phyloP scores from a whole-genome alignment of 1,140 invertebrate genomes.

The Brachionus plicatilis region DNA sequence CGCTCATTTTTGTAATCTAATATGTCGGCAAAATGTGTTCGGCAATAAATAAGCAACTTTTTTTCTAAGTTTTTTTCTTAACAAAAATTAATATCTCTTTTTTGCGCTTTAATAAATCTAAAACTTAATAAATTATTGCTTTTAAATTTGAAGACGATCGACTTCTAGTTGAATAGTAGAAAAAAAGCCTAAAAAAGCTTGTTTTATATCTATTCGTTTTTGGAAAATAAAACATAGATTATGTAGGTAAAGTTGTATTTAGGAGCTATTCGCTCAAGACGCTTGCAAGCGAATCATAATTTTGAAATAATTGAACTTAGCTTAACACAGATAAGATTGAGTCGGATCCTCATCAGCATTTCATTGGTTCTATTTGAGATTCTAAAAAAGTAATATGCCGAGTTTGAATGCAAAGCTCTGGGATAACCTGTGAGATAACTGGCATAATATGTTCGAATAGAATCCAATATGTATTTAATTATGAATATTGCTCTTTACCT shows the following conservation, averaged over 20 bases:
- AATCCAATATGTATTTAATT: not conserved
- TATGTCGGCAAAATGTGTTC: not conserved
- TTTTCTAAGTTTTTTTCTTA: not conserved
- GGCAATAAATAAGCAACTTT: not conserved
- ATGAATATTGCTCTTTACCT: not conserved
- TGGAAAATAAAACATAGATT: not conserved
- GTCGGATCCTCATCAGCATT: not conserved
- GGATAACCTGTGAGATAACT: not conserved
- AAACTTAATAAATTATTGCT: not conserved
- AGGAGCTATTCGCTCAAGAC: not conserved
- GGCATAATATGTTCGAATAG: not conserved
- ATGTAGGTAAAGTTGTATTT: not conserved
- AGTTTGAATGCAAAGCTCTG: not conserved
- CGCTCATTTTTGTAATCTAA: constrained; percentile 19
- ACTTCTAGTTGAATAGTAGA: not conserved
- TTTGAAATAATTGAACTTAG: not conserved
- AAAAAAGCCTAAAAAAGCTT: not conserved
- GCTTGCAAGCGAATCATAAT: not conserved
- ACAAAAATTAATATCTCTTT: not conserved
- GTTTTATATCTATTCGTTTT: not conserved
- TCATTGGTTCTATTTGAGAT: not conserved
- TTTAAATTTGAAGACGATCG: not conserved
- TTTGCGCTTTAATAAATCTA: not conserved
- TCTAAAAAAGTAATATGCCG: not conserved
- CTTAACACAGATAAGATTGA: not conserved